A percentile compares a stretch with the other conserved stretches of the same genome.
Conservation (phyloP, 2,888 invertebrate genomes). For the Hoplodrina blanda region DNA sequence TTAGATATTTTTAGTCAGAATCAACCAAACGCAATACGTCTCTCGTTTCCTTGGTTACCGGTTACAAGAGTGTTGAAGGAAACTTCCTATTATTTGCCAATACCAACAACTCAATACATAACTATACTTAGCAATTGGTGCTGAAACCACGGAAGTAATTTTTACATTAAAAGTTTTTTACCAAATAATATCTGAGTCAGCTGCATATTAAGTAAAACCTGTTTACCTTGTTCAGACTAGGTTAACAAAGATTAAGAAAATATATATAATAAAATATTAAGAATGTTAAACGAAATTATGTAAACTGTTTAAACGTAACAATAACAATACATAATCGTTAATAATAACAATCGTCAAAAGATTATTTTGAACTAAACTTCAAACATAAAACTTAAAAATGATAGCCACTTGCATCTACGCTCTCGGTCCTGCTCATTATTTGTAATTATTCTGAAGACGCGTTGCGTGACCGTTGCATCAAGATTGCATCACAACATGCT, state of each 20-base stretch:
- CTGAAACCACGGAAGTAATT: constrained; percentile 41
- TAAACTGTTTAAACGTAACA: neutral
- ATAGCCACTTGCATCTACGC: constrained; percentile 5
- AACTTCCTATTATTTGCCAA: constrained; percentile 34
- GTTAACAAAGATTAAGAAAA: neutral
- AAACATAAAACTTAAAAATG: neutral
- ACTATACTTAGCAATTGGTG: constrained; percentile 2
- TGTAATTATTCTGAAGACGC: constrained; percentile 57
- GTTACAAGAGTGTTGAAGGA: constrained; percentile 8
- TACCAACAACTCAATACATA: constrained; percentile 14
- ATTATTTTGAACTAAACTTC: neutral
- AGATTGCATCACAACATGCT: constrained; percentile 54
- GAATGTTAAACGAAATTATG: neutral
- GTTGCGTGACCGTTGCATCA: constrained; percentile 60
- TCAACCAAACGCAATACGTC: neutral
- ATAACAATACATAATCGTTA: neutral
- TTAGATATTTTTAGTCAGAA: neutral
- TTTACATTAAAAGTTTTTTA: constrained; percentile 21
- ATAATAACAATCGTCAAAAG: too few species aligned
- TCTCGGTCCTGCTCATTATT: constrained; percentile 31
- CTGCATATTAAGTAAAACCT: constrained; percentile 16
- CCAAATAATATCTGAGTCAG: constrained; percentile 3
- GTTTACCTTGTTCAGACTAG: constrained; percentile 19
- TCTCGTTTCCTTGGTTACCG: neutral
- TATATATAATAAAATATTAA: neutral